Base-by-base conservation (phyloP, 1,140 invertebrate species). In the Octopus bimaculoides region DNA sequence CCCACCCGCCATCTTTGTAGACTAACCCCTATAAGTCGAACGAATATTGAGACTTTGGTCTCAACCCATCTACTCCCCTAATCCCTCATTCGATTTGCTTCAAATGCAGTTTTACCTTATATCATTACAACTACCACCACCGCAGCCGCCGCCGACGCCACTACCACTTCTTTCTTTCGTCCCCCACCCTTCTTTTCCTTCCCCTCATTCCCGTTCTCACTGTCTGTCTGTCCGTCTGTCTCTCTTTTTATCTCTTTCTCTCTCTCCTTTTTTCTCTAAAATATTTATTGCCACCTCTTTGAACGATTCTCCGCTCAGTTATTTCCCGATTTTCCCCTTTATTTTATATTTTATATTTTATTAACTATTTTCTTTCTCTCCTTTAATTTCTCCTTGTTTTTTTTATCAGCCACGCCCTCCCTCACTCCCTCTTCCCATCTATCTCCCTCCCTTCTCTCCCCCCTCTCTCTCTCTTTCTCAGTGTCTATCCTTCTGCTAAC, bases 201-300 rank as follows among this genome's bases (percentile, higher is more conserved):
- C 9, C 3, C 9, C 56, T 10, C 56, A 61, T 17, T 10, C 56
- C 9, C 56, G 17, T 17, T 10, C 56, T 10, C 56, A 61, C 56
- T 10, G 9, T 61, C 56, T 10, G 1, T 3, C 3, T 3, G 0
- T 3, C 3, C 17, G 0, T 3, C 3, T 3, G 1, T 3, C 3
- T 3, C 3, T 3, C 1, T 1, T 61, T 3, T 1, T 17, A 1
- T 2, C 3, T 3, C 1, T 3, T 61, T 17, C 3, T 1, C 3
- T 3, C 3, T 1, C 17, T 10, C 17, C 17, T 61, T 10, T 61
- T 61, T 61, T 3, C 56, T 1, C 56, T 17, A 10, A 9, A 61
- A 1, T 1, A 10, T 61, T 10, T 61, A 9, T 61, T 61, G 9
- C 17, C 56, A 7, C 56, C 3, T 3, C 3, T 61, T 3, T 61